phyloP scores from a whole-genome alignment of 92 coral and sea anemone species.

The Desmophyllum pertusum region DNA sequence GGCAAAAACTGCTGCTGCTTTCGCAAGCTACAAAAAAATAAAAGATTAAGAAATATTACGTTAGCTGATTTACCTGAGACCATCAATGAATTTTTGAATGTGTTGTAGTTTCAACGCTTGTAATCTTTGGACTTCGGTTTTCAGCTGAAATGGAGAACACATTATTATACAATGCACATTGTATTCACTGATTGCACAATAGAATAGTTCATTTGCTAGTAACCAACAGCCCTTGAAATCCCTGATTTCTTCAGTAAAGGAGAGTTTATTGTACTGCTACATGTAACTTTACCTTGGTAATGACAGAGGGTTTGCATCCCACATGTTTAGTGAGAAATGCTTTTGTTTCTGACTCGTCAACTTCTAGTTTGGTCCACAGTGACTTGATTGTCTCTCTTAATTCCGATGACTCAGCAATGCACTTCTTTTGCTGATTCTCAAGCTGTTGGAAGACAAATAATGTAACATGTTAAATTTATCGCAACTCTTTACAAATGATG shows the following conservation, averaged over 20 bases:
- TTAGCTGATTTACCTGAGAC: constrained; percentile 66
- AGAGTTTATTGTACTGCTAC: constrained; percentile 10
- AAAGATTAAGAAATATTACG: neutral
- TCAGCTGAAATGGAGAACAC: constrained; percentile 53
- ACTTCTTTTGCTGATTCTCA: constrained; percentile 72
- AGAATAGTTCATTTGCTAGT: neutral
- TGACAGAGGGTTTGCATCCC: constrained; percentile 81
- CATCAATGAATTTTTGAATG: constrained; percentile 94
- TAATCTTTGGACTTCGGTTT: constrained; percentile 75
- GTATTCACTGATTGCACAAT: neutral
- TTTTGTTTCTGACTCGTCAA: constrained; percentile 68
- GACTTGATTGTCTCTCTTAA: constrained; percentile 78
- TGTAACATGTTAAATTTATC: too few species aligned
- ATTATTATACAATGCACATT: neutral
- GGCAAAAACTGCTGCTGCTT: neutral
- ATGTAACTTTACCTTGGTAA: constrained; percentile 78
- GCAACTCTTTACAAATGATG: neutral
- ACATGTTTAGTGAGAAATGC: constrained; percentile 56
- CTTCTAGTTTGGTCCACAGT: constrained; percentile 85
- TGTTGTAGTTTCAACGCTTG: constrained; percentile 88
- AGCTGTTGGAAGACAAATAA: constrained; percentile 53
- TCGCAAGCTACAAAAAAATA: neutral
- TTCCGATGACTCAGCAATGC: constrained; percentile 55
- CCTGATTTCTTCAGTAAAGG: neutral
- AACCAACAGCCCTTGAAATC: neutral